Percentiles rank a stretch among this genome's conserved stretches.
Evolutionary conservation across 2,113 vertebrate species (phyloP).

Genomic region (Xyrauchen texanus): DNA sequence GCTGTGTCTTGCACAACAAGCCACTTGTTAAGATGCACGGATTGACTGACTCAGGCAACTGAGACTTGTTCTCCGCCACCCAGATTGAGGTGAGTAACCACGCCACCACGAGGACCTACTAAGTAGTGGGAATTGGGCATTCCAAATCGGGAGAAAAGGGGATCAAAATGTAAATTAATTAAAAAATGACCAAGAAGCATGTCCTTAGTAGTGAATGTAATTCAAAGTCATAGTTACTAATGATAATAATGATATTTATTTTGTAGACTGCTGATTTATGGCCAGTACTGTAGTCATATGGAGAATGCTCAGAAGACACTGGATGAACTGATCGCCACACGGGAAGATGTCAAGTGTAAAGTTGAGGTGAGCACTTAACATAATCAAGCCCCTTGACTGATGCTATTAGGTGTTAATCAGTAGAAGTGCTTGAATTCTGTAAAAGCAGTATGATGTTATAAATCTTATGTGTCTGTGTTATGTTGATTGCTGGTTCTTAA

Average conservation of each 20-base stretch:
- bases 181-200: too few species aligned
- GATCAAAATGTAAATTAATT: neutral
- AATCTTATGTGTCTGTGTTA: neutral
- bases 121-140: too few species aligned
- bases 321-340: slow-evolving; percentile 84
- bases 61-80: too few species aligned
- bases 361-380: slow-evolving; percentile 83
- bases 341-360: slow-evolving; percentile 90
- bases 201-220: too few species aligned
- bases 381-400: neutral
- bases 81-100: too few species aligned
- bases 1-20: too few species aligned
- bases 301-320: slow-evolving; percentile 92
- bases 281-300: slow-evolving; percentile 97
- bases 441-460: neutral
- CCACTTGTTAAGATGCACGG: too few species aligned
- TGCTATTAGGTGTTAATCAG: neutral
- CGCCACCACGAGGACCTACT: too few species aligned
- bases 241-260: slow-evolving; percentile 20
- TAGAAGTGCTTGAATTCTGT: neutral
- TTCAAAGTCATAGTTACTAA: neutral
- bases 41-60: too few species aligned
- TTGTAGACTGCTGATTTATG: slow-evolving; percentile 91
- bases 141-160: too few species aligned
- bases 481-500: too few species aligned